These are phyloP conservation scores for Mastomys natalensis DNA, from an alignment of 2,113 vertebrate genomes.

Conservation along the genomic window DNA sequence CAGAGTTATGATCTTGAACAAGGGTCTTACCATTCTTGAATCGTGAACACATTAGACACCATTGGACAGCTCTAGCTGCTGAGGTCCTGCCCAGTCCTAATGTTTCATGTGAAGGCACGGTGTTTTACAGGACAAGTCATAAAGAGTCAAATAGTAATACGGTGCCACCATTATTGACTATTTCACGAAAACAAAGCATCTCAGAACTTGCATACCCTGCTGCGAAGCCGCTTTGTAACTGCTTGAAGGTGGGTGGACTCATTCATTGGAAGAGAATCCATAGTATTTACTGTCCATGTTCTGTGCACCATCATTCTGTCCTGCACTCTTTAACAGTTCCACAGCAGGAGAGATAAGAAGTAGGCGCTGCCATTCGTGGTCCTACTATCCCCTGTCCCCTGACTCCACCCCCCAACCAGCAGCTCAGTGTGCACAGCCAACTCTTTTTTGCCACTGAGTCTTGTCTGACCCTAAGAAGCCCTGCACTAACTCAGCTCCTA, in stretches of 20 bases:
- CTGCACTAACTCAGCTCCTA: conserved; percentile 68
- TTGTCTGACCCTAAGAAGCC: conserved; percentile 42
- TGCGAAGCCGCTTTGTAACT: neutral
- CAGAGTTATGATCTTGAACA: neutral
- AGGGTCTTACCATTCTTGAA: neutral
- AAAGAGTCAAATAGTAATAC: neutral
- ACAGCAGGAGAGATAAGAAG: neutral
- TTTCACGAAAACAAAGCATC: neutral
- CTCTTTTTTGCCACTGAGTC: conserved; percentile 24
- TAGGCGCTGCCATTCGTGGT: accelerated
- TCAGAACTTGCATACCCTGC: neutral
- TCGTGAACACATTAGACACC: neutral
- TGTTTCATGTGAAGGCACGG: neutral
- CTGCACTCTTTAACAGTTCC: neutral
- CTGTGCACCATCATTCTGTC: neutral
- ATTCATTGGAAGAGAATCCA: too few relatives aligned
- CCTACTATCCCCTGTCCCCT: neutral
- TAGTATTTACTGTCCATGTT: neutral
- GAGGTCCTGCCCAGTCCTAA: neutral
- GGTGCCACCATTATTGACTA: neutral
- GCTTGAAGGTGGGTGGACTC: accelerated
- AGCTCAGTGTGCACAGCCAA: conserved; percentile 11
- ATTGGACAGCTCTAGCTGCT: neutral
- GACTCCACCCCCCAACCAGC: neutral
- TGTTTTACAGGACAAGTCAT: neutral